Evolutionary conservation across 2,888 invertebrate species (phyloP), one percentile per base, ranked within the genome.

Genomic region (Oasisia sp.): DNA sequence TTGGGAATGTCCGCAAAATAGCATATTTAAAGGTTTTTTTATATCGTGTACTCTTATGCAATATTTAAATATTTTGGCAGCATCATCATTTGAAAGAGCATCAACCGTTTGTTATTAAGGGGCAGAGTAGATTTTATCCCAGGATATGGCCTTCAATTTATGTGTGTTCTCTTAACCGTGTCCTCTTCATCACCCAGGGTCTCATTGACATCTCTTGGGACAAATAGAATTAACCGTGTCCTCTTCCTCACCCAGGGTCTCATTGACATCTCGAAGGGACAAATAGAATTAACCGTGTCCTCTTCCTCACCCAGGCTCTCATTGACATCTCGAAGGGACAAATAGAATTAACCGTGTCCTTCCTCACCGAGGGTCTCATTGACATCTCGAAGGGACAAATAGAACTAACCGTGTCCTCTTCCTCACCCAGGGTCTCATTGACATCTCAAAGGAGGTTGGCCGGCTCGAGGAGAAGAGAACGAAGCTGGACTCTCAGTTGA

Each of bases 381-480:
- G 96, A 96, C 93, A 93, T 95, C 11, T 91, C 92, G 11, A 19
- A 12, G 90, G 27, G 32, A 27, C n/a, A 90, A 90, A 32, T 90
- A 90, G 0, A 27, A 14, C 19, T 38, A 90, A 19, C 91, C n/a
- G 9, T 91, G 89, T 74, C 58, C 27, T 9, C 44, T 93, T 93
- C 93, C 0, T 38, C 38, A 38, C 1, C 4, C 93, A 96, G 95
- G 96, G 96, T 90, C 93, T 96, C 93, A 96, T 96, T 93, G 96
- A 96, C 93, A 93, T 95, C 11, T 94, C 93, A n/a, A 96, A 96
- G 93, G 96, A 96, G 93, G 93, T 95, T 7, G 97, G 97, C 0
- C 99, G 99, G 95, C 97, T 99, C 90, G 97, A 98, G 93, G 98
- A 98, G 96, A 99, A 99, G 96, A 97, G 98, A 93, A 45, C 44